Percentiles rank a stretch among this genome's conserved stretches.
phyloP scores from a whole-genome alignment of 2,113 vertebrate species.

The Notiomystis cincta region DNA sequence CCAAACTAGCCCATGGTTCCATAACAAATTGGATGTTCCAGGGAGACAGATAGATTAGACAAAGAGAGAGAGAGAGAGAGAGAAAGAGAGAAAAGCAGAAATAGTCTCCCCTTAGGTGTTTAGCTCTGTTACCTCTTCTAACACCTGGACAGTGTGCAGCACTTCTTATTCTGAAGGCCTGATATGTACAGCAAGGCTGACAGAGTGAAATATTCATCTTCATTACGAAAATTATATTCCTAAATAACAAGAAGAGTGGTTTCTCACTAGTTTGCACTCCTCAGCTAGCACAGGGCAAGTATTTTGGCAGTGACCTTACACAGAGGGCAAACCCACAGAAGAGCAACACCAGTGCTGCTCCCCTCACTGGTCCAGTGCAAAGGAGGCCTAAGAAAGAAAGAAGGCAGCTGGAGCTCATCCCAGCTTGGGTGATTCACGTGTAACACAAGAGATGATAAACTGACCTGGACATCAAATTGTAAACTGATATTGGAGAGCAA shows the following conservation, averaged over 20 bases:
- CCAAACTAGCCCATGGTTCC: not conserved
- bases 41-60: not conserved
- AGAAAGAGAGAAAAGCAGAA: not conserved
- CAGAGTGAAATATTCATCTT: not conserved
- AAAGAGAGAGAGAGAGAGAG: not conserved
- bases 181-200: not conserved
- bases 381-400: not conserved
- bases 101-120: not conserved
- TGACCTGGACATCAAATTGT: not conserved
- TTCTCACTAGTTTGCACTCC: not conserved
- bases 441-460: not conserved
- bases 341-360: not conserved
- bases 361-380: accelerated
- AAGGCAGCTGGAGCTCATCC: not conserved
- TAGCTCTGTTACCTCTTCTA: not conserved
- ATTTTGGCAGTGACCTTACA: not conserved
- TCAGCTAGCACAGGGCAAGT: not conserved
- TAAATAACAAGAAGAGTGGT: not conserved
- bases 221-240: not conserved
- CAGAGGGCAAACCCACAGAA: not conserved
- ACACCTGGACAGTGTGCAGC: accelerated
- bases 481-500: not conserved
- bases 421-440: not conserved
- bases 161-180: not conserved
- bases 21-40: not conserved